Conservation (phyloP, 2,888 invertebrate species). For the Ceramica pisi region DNA sequence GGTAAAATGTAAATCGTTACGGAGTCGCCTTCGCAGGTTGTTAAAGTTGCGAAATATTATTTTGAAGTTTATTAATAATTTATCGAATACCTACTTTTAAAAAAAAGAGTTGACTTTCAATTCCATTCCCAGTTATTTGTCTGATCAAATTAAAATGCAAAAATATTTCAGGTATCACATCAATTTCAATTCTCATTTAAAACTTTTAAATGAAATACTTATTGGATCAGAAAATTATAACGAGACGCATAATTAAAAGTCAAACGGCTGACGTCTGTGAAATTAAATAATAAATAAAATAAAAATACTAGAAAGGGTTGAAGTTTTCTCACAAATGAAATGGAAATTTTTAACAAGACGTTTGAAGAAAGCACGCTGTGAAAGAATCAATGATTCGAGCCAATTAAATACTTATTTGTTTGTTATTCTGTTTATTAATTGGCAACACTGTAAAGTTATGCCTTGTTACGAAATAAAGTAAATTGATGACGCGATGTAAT, state of each 20-base stretch:
- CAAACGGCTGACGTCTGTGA: conserved; percentile 69
- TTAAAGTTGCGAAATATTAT: too few species aligned
- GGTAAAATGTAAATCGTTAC: too few species aligned
- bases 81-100: too few species aligned
- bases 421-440: conserved; percentile 70
- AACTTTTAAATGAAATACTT: conserved; percentile 64
- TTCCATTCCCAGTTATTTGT: conserved; percentile 7
- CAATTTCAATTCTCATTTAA: conserved; percentile 18
- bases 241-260: conserved; percentile 83
- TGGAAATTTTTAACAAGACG: conserved; percentile 89
- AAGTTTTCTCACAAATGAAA: conserved; percentile 85
- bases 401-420: conserved; percentile 81
- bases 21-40: too few species aligned
- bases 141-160: conserved; percentile 7
- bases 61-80: not conserved
- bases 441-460: conserved; percentile 40
- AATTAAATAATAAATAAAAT: conserved; percentile 73
- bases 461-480: conserved; percentile 44
- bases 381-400: conserved; percentile 77
- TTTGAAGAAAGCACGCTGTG: conserved; percentile 65
- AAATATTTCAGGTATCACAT: conserved; percentile 19
- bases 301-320: conserved; percentile 79
- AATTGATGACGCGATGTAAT: conserved; percentile 43
- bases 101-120: not conserved
- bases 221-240: conserved; percentile 84